These are phyloP conservation scores for Pyrocoelia pectoralis DNA, from an alignment of 2,888 invertebrate genomes.

Conservation along the genomic window DNA sequence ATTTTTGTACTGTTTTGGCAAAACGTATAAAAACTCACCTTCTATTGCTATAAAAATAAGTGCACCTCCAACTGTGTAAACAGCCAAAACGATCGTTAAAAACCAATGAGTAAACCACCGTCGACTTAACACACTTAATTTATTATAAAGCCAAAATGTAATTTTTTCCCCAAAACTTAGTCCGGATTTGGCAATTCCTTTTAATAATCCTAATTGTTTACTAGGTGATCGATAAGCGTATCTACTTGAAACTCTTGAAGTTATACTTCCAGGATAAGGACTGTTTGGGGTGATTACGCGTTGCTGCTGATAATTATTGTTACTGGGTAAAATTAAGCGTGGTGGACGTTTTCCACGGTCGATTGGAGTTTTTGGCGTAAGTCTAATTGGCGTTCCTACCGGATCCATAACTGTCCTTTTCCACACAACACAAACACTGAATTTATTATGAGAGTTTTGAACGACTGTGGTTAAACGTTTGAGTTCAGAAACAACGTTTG, in stretches of 20 bases:
- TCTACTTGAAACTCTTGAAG: conserved; percentile 43
- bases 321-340: conserved; percentile 18
- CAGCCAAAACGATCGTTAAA: conserved; percentile 76
- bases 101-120: conserved; percentile 92
- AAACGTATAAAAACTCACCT: conserved; percentile 62
- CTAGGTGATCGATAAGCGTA: conserved; percentile 64
- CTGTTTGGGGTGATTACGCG: conserved; percentile 24
- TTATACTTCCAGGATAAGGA: conserved; percentile 23
- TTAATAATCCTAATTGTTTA: conserved; percentile 79
- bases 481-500: conserved; percentile 24
- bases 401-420: neutral
- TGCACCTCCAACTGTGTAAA: conserved; percentile 86
- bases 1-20: no score
- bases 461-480: conserved; percentile 31
- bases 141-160: conserved; percentile 81
- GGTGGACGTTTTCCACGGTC: conserved; percentile 31
- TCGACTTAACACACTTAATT: conserved; percentile 77
- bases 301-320: conserved; percentile 16
- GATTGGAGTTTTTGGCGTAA: conserved; percentile 24
- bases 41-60: conserved; percentile 81
- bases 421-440: neutral
- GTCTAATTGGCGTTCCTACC: conserved; percentile 5
- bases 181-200: conserved; percentile 80
- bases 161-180: conserved; percentile 85
- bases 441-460: conserved; percentile 12